A percentile compares a stretch with the other conserved stretches of the same genome.
These are phyloP conservation scores for Pristionchus arcanus DNA, from an alignment of 2,888 invertebrate genomes.

Conservation along the genomic window DNA sequence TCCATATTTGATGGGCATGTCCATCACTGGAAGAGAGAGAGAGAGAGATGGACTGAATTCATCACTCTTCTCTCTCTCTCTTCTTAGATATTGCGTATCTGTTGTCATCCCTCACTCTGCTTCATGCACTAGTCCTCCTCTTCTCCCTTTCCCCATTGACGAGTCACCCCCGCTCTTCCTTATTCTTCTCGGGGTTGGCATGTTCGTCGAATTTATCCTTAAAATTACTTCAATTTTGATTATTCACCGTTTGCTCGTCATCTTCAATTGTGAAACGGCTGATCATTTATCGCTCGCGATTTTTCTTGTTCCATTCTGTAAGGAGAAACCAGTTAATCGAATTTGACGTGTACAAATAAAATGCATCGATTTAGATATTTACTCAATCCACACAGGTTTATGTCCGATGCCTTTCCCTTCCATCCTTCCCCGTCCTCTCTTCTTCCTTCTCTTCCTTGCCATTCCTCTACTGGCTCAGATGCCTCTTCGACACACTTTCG, in stretches of 20 bases:
- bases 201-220: neutral
- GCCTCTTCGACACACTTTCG: constrained; percentile 32
- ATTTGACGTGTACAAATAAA: no score
- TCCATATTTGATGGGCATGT: constrained; percentile 38
- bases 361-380: no score
- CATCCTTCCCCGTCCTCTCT: constrained; percentile 1
- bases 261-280: no score
- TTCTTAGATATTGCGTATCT: constrained; percentile 40
- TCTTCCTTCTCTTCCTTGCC: constrained; percentile 22
- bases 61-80: constrained; percentile 43
- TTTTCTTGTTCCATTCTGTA: neutral
- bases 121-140: neutral
- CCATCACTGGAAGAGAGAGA: constrained; percentile 49
- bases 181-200: neutral
- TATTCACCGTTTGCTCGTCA: no score
- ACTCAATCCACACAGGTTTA: neutral
- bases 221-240: no score
- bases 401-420: constrained; percentile 30
- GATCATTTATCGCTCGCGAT: neutral
- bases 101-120: constrained; percentile 23
- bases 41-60: constrained; percentile 42
- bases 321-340: no score
- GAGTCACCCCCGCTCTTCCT: neutral
- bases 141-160: neutral
- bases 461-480: constrained; percentile 23